Evolutionary conservation across 23 tunicate species (phyloP).

Genomic region (Diplosoma virens): DNA sequence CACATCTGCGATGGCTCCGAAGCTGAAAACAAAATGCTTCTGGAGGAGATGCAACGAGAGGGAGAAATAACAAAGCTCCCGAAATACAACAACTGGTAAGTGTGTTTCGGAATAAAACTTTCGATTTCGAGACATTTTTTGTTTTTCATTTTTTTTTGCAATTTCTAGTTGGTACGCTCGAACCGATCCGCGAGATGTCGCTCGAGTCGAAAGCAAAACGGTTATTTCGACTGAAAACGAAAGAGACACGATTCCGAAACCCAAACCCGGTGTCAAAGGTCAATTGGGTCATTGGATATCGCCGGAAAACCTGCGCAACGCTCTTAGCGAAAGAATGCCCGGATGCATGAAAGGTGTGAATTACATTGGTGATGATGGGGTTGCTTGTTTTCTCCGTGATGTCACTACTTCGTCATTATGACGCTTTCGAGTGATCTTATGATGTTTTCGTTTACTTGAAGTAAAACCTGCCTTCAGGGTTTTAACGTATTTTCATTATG

Average conservation of each 20-base stretch:
- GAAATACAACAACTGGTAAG: slow-evolving; percentile 97
- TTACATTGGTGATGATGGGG: no score
- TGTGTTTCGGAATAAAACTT: neutral
- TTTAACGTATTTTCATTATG: neutral
- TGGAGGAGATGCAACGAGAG: slow-evolving; percentile 57
- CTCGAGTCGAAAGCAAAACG: slow-evolving; percentile 97
- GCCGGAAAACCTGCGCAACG: slow-evolving; percentile 54
- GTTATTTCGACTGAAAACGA: slow-evolving; percentile 79
- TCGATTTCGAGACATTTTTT: neutral
- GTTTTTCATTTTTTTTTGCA: neutral
- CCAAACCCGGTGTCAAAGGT: slow-evolving; percentile 79
- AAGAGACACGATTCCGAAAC: slow-evolving; percentile 90
- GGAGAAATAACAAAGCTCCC: slow-evolving; percentile 76
- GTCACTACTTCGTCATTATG: no score
- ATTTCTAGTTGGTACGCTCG: slow-evolving; percentile 84
- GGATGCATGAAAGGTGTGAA: slow-evolving; percentile 99
- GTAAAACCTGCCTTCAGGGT: no score
- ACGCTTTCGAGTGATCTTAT: no score
- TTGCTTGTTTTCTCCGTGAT: no score
- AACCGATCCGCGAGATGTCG: slow-evolving; percentile 99
- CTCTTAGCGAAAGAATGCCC: slow-evolving; percentile 76
- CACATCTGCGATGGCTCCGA: slow-evolving; percentile 93
- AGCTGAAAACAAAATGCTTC: slow-evolving; percentile 64
- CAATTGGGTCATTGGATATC: slow-evolving; percentile 93
- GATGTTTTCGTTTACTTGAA: no score